Conservation (phyloP, 35 echinoderm and acorn worm genomes). For the Patiria miniata region DNA sequence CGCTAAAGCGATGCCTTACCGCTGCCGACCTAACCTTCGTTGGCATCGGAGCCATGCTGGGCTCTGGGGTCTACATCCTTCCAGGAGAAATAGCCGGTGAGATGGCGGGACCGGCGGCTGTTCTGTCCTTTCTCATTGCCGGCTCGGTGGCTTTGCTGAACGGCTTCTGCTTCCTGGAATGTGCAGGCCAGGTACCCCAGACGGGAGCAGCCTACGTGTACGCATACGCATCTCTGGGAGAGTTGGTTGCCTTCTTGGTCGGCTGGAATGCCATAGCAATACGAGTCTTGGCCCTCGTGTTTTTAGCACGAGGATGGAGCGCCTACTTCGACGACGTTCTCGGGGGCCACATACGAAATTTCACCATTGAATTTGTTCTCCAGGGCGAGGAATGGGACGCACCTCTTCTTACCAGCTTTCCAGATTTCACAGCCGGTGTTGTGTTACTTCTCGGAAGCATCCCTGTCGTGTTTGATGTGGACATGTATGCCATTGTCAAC, state of each 20-base stretch:
- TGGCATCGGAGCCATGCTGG: slow-evolving; percentile 35
- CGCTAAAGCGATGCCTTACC: slow-evolving; percentile 32
- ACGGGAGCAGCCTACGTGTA: slow-evolving; percentile 42
- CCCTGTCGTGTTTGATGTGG: neutral
- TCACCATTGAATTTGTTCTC: slow-evolving; percentile 35
- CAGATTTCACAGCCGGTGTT: slow-evolving; percentile 15
- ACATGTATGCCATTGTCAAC: neutral
- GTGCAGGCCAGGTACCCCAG: slow-evolving; percentile 5
- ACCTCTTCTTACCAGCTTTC: neutral
- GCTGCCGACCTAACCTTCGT: slow-evolving; percentile 30
- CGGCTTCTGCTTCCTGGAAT: slow-evolving; percentile 36
- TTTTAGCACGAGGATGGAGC: slow-evolving; percentile 39
- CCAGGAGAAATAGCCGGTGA: slow-evolving; percentile 29
- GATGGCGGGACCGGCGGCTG: neutral
- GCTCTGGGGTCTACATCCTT: slow-evolving; percentile 39
- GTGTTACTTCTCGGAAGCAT: neutral
- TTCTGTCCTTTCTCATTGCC: slow-evolving; percentile 20
- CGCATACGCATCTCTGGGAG: slow-evolving; percentile 31
- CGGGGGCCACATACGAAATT: slow-evolving; percentile 15
- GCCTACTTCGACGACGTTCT: slow-evolving; percentile 54
- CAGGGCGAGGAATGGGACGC: slow-evolving; percentile 34
- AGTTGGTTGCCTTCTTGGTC: slow-evolving; percentile 40
- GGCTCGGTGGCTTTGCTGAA: slow-evolving; percentile 30
- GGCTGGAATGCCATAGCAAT: slow-evolving; percentile 44
- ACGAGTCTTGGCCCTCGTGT: neutral